Conservation (phyloP, 2,113 vertebrate genomes). For the Poeciliopsis prolifica region DNA sequence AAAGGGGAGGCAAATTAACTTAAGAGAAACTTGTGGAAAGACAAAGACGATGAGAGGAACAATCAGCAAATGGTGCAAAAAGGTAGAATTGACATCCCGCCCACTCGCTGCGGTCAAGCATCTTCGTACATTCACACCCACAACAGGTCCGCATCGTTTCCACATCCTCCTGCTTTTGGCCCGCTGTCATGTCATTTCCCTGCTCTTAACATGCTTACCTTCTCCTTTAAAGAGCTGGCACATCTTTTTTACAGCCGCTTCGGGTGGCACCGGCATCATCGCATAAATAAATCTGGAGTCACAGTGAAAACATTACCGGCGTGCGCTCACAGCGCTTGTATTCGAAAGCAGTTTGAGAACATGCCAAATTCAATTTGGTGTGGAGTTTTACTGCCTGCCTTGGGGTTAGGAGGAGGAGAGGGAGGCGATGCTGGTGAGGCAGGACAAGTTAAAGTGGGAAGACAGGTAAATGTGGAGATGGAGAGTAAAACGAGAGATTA, state of each 20-base stretch:
- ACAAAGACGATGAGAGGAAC: conserved; percentile 12
- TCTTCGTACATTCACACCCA: not conserved
- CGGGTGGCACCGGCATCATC: conserved; percentile 11
- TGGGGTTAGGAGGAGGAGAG: conserved; percentile 19
- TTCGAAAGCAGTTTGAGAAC: conserved; percentile 37
- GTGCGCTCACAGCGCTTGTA: not conserved
- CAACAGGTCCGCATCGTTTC: not conserved
- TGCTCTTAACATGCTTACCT: conserved; percentile 5
- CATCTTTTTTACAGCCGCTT: conserved; percentile 7
- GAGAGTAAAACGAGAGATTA: conserved; percentile 43
- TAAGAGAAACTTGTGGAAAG: conserved; percentile 24
- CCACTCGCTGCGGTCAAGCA: too few species aligned
- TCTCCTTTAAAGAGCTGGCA: conserved; percentile 1
- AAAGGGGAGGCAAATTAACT: conserved; percentile 2
- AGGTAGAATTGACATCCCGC: conserved; percentile 4
- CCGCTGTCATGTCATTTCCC: not conserved
- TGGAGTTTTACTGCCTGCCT: conserved; percentile 31
- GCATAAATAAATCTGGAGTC: conserved; percentile 5
- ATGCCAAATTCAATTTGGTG: conserved; percentile 52
- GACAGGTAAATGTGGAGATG: conserved; percentile 23
- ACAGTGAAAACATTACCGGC: conserved; percentile 17
- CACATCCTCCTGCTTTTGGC: not conserved
- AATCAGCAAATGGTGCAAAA: conserved; percentile 4
- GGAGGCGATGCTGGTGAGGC: conserved; percentile 3
- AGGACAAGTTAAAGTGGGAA: not conserved